Base-by-base conservation (phyloP, 2,797 vertebrate genomes). In the Enteromius paludinosus region DNA sequence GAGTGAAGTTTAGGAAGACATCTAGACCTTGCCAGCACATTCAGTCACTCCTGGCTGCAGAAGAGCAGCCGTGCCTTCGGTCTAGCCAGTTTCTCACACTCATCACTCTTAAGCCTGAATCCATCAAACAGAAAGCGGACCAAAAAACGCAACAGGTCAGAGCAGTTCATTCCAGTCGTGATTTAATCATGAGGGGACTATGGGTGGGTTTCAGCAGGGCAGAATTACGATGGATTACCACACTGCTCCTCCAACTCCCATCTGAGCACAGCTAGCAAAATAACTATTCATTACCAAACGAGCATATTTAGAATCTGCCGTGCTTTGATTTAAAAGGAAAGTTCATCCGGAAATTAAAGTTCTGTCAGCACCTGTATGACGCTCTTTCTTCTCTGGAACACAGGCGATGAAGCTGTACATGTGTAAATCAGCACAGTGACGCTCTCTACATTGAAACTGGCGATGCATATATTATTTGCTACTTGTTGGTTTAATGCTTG, bases 11-110 rank as follows among this genome's bases (percentile, higher is more conserved):
- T 30, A 56, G 81, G 43, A 45, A 66, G 61, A 78, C 5, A 33
- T 69, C 45, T 75, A 41, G 38, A 82, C 84, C 83, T 65, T 80
- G 85, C 82, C 81, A 81, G 76, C 81, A 79, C 69, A 52, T 85
- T 79, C 38, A 86, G 85, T 82, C 70, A 84, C 35, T 83, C 35
- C 59, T 82, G 79, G 82, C 85, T 76, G 49, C 59, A 56, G 66
- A 56, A 56, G 28, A 62, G 56, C 4, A n/a, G 14, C 25, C n/a
- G 71, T 84, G 77, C 54, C 47, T 41, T 52, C 59, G 3, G 65
- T 77, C 72, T 65, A 80, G 49, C 18, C 38, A 80, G 78, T 77
- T 73, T 84, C 73, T 70, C 72, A 41, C 76, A 80, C 78, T 87
- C 54, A 62, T 75, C 54, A 81, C 41, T 70, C 61, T 78, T 47